Evolutionary conservation across 2,113 vertebrate genomes (phyloP).

Genomic region (Hippoglossus stenolepis): DNA sequence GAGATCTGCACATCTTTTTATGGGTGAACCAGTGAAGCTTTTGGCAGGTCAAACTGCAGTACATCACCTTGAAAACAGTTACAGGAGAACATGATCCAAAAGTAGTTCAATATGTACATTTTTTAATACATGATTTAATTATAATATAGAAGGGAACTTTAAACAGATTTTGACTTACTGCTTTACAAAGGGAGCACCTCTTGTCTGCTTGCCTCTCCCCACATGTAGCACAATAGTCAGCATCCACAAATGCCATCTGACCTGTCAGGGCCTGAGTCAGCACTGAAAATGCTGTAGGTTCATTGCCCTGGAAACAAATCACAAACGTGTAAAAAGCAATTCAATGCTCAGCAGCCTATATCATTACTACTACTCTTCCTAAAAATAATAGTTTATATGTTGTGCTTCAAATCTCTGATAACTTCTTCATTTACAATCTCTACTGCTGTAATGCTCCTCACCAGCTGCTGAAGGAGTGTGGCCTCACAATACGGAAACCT

Average conservation of each 20-base stretch:
- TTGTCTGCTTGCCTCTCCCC: slow-evolving; percentile 93
- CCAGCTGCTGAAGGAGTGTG: slow-evolving; percentile 94
- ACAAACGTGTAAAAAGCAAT: neutral
- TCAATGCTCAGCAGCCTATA: neutral
- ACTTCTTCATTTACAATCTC: slow-evolving; percentile 88
- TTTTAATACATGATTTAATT: neutral
- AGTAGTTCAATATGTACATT: neutral
- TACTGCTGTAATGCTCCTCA: slow-evolving; percentile 92
- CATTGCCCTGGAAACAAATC: slow-evolving; percentile 84
- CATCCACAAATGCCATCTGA: slow-evolving; percentile 92
- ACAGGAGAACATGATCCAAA: neutral
- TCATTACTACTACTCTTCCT: neutral
- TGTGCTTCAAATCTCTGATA: neutral
- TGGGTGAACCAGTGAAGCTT: slow-evolving; percentile 93
- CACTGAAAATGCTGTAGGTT: slow-evolving; percentile 94
- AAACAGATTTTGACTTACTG: slow-evolving; percentile 78
- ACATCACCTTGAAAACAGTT: slow-evolving; percentile 83
- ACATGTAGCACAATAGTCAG: slow-evolving; percentile 93
- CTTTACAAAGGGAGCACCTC: slow-evolving; percentile 93
- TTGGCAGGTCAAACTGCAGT: slow-evolving; percentile 88
- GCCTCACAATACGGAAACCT: slow-evolving; percentile 95
- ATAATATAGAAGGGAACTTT: neutral
- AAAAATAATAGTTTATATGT: neutral
- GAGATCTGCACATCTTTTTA: slow-evolving; percentile 86
- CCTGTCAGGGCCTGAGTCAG: slow-evolving; percentile 94